Conservation (phyloP, 1,140 invertebrate species). For the Lucilia sericata region DNA sequence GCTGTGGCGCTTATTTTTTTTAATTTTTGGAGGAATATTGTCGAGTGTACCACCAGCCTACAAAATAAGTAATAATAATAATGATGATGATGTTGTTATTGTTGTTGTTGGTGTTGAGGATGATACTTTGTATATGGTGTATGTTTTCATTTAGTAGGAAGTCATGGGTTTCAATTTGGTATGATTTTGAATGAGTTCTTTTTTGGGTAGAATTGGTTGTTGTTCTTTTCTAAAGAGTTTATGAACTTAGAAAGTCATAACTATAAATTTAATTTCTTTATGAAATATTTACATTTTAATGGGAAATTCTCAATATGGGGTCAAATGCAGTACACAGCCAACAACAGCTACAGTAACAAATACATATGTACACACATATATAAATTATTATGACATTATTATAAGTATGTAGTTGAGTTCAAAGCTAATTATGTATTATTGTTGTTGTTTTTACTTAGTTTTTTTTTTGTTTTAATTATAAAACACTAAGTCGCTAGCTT, state of each 20-base stretch:
- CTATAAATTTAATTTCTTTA: constrained; percentile 63
- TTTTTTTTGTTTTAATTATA: constrained; percentile 10
- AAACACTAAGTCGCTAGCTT: not conserved
- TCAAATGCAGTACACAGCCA: not conserved
- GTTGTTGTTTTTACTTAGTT: not conserved
- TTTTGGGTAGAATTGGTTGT: not conserved
- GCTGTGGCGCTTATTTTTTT: not conserved
- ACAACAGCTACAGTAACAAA: no score
- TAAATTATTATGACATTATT: not conserved
- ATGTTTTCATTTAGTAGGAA: no score
- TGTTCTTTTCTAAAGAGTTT: not conserved
- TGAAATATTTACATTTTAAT: constrained; percentile 52
- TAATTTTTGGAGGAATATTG: no score
- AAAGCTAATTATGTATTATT: not conserved
- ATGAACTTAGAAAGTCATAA: constrained; percentile 55
- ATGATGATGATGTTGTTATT: no score
- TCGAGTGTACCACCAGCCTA: no score
- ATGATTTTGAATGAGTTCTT: not conserved
- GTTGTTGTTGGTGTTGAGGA: no score
- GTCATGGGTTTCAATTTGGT: not conserved
- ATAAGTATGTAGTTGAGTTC: not conserved
- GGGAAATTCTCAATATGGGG: constrained; percentile 40
- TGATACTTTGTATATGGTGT: no score
- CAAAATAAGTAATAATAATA: no score
- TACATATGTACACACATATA: not conserved